phyloP scores from a whole-genome alignment of 2,113 vertebrate species.

The Mungos mungo region DNA sequence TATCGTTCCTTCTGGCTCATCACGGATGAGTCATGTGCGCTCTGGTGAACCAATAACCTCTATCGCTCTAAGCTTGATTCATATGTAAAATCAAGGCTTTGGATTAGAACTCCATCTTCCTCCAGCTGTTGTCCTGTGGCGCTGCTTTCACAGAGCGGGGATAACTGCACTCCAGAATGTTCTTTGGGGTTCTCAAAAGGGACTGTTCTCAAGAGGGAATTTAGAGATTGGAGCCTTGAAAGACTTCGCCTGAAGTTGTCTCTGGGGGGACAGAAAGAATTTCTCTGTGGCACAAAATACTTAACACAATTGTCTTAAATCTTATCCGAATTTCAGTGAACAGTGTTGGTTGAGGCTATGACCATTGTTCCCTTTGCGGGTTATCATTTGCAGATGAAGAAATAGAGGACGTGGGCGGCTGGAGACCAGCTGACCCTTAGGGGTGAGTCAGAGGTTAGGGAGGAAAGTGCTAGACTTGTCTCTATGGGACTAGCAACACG shows the following conservation, averaged over 20 bases:
- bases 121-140: not conserved
- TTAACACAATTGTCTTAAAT: not conserved
- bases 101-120: not conserved
- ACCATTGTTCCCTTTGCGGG: not conserved
- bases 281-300: not conserved
- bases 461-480: not conserved
- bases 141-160: not conserved
- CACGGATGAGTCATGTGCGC: not conserved
- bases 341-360: not conserved
- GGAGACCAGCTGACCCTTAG: not conserved
- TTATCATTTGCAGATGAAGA: not conserved
- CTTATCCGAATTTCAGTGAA: not conserved
- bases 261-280: not conserved
- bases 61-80: not conserved
- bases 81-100: not conserved
- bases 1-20: not conserved
- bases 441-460: slow-evolving; percentile 17
- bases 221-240: not conserved
- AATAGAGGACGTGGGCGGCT: not conserved
- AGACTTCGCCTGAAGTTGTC: not conserved
- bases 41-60: not conserved
- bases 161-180: not conserved
- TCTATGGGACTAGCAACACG: not conserved
- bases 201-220: not conserved
- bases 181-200: not conserved